phyloP scores from a whole-genome alignment of 2,113 vertebrate species.

The Lepus timidus region DNA sequence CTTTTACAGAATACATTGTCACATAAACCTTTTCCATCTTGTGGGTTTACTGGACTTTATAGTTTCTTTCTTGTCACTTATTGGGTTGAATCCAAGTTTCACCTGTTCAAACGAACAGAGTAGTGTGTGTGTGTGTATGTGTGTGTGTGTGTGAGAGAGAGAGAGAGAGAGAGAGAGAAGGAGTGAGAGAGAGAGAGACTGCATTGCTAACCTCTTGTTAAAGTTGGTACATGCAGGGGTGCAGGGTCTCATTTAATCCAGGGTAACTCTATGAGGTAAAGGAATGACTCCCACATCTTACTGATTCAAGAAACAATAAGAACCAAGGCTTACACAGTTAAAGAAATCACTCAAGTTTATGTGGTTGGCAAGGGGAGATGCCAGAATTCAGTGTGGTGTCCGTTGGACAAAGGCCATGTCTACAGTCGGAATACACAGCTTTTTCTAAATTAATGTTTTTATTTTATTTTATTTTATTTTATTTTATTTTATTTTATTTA shows the following conservation, averaged over 20 bases:
- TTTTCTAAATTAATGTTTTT: neutral
- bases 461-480: neutral
- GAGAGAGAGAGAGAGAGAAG: no score
- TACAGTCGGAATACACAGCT: neutral
- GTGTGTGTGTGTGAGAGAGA: no score
- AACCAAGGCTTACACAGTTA: neutral
- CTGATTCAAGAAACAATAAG: neutral
- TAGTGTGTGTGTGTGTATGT: neutral
- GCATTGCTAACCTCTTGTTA: neutral
- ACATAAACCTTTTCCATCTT: neutral
- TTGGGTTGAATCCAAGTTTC: neutral
- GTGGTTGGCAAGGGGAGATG: neutral
- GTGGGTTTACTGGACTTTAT: neutral
- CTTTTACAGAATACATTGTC: neutral
- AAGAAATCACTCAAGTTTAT: neutral
- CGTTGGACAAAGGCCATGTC: neutral
- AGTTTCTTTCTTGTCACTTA: neutral
- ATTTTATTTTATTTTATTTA: neutral
- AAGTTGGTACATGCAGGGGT: neutral
- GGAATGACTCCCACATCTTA: neutral
- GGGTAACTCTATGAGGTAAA: neutral
- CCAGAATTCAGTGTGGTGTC: neutral
- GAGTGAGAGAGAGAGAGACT: neutral
- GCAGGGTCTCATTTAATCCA: neutral
- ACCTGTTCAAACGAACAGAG: neutral